These are phyloP conservation scores for Oreotragus oreotragus DNA, from an alignment of 2,113 vertebrate species.

Conservation along the genomic window DNA sequence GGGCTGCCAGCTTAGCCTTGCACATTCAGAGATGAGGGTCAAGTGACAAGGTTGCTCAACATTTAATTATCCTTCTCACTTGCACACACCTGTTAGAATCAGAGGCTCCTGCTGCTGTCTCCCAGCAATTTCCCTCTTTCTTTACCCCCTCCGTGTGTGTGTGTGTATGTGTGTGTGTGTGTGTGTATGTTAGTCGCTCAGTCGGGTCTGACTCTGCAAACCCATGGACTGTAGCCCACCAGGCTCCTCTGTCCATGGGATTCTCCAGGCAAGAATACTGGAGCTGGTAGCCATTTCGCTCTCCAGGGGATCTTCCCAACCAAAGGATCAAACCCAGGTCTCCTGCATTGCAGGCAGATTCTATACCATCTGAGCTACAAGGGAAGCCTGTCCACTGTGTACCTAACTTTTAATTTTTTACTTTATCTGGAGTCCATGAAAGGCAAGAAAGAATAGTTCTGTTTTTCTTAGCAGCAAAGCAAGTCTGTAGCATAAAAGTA, in stretches of 20 bases:
- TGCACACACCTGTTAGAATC: not conserved
- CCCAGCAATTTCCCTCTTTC: not conserved
- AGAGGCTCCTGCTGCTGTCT: not conserved
- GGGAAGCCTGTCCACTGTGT: not conserved
- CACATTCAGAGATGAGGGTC: slow-evolving; percentile 60
- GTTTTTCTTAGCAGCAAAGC: not conserved
- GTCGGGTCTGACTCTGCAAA: not conserved
- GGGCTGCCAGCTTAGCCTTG: slow-evolving; percentile 51
- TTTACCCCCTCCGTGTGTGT: not conserved
- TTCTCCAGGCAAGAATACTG: not conserved
- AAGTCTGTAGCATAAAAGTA: not conserved
- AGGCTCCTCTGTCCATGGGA: not conserved
- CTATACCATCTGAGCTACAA: not conserved
- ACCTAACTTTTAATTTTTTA: not conserved
- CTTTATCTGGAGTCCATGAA: not conserved
- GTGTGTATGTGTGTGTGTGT: not conserved
- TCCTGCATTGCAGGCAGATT: not conserved
- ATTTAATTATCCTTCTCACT: not conserved
- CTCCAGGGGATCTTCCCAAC: not conserved
- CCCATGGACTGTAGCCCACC: not conserved
- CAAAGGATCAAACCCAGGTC: not conserved
- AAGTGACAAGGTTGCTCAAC: slow-evolving; percentile 51
- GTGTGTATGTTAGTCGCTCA: not conserved
- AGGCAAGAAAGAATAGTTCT: not conserved
- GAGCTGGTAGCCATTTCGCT: not conserved